Evolutionary conservation across 2,797 vertebrate genomes (phyloP).

Genomic region (Craterocephalus amniculus): DNA sequence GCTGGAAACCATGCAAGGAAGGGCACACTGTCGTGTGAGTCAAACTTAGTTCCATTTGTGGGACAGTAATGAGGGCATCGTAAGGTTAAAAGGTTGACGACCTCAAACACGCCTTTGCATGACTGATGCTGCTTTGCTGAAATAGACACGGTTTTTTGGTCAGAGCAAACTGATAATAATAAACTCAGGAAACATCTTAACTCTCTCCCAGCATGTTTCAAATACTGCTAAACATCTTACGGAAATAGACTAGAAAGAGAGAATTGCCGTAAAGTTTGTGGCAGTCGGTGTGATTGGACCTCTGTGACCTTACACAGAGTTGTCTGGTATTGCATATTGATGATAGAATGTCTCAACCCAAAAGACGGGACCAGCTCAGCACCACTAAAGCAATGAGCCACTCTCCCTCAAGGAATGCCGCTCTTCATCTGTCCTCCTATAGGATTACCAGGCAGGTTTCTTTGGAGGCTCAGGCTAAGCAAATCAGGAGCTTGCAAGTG

Average conservation of each 20-base stretch:
- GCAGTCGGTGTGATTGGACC: slow-evolving; percentile 10
- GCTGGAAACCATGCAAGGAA: slow-evolving; percentile 26
- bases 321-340: slow-evolving; percentile 54
- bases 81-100: slow-evolving; percentile 53
- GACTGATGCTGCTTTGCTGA: slow-evolving; percentile 52
- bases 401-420: slow-evolving; percentile 66
- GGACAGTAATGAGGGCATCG: slow-evolving; percentile 41
- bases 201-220: slow-evolving; percentile 33
- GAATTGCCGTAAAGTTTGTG: slow-evolving; percentile 21
- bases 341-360: slow-evolving; percentile 54
- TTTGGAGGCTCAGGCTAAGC: slow-evolving; percentile 62
- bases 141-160: slow-evolving; percentile 73
- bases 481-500: slow-evolving; percentile 65
- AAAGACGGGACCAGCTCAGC: slow-evolving; percentile 27
- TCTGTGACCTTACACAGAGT: slow-evolving; percentile 44
- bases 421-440: slow-evolving; percentile 71
- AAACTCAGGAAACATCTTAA: slow-evolving; percentile 66
- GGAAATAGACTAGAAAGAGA: slow-evolving; percentile 53
- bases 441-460: slow-evolving; percentile 69
- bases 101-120: slow-evolving; percentile 32
- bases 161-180: slow-evolving; percentile 66
- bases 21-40: slow-evolving; percentile 35
- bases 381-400: slow-evolving; percentile 45
- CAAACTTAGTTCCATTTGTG: slow-evolving; percentile 68
- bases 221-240: slow-evolving; percentile 37